Evolutionary conservation across 2,888 invertebrate species (phyloP).

Genomic region (Ormyrus thymus): DNA sequence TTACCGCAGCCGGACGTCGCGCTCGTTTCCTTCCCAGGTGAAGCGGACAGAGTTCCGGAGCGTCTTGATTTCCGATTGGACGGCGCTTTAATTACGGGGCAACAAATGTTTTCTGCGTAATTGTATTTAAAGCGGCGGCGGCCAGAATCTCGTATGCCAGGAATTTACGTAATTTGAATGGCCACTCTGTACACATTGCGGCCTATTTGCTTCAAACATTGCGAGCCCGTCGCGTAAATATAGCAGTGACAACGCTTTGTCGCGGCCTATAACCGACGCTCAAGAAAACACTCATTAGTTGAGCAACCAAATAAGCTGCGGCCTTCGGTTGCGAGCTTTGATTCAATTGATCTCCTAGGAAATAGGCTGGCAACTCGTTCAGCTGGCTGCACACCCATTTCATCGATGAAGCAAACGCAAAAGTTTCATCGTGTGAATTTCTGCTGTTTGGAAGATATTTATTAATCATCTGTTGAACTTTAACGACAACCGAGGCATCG

Average conservation of each 20-base stretch:
- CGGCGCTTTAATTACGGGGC: no score
- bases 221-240: conserved; percentile 5
- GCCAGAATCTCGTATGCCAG: background rate
- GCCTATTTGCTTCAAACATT: conserved; percentile 24
- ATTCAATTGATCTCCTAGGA: background rate
- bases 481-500: no score
- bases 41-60: no score
- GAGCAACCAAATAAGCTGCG: conserved; percentile 5
- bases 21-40: no score
- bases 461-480: no score
- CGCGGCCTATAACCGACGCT: background rate
- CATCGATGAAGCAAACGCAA: background rate
- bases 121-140: conserved; percentile 9
- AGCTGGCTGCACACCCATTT: no score
- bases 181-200: conserved; percentile 4
- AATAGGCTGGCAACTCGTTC: background rate
- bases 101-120: conserved; percentile 15
- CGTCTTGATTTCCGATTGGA: no score
- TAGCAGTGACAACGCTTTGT: conserved; percentile 25
- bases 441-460: no score
- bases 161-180: conserved; percentile 41
- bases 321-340: background rate
- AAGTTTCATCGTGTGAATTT: background rate
- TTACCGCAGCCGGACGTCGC: no score
- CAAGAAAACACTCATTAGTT: conserved; percentile 25